phyloP scores from a whole-genome alignment of 2,888 invertebrate species.

The Aricia artaxerxes region DNA sequence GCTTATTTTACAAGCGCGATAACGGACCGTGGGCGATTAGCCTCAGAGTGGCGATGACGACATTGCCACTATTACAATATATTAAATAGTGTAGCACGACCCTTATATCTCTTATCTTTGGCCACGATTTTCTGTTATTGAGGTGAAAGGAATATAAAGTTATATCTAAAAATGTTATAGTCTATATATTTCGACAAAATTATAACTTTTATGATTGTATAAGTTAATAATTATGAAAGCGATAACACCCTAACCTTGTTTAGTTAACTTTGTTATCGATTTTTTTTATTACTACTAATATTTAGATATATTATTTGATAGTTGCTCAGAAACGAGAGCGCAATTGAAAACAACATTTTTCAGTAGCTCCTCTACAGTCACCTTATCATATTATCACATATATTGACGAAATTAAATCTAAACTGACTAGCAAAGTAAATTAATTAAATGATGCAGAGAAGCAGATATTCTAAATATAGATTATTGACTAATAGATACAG shows the following conservation, averaged over 20 bases:
- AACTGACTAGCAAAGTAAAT: background rate
- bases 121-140: background rate
- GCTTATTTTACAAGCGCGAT: constrained; percentile 17
- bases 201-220: background rate
- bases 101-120: constrained; percentile 14
- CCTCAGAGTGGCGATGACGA: constrained; percentile 13
- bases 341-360: background rate
- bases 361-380: background rate
- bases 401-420: too few species aligned
- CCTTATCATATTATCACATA: too few species aligned
- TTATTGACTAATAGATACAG: background rate
- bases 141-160: background rate
- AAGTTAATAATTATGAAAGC: background rate
- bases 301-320: background rate
- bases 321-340: background rate
- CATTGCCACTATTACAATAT: constrained; percentile 12
- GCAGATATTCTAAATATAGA: background rate
- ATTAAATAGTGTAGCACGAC: constrained; percentile 21
- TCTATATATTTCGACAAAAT: background rate
- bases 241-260: background rate
- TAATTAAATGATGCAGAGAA: too few species aligned
- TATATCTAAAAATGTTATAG: background rate
- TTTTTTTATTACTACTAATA: background rate
- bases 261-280: background rate
- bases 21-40: constrained; percentile 27